Evolutionary conservation across 2,888 invertebrate genomes (phyloP).

Genomic region (Dyspetes luteomarginatus): DNA sequence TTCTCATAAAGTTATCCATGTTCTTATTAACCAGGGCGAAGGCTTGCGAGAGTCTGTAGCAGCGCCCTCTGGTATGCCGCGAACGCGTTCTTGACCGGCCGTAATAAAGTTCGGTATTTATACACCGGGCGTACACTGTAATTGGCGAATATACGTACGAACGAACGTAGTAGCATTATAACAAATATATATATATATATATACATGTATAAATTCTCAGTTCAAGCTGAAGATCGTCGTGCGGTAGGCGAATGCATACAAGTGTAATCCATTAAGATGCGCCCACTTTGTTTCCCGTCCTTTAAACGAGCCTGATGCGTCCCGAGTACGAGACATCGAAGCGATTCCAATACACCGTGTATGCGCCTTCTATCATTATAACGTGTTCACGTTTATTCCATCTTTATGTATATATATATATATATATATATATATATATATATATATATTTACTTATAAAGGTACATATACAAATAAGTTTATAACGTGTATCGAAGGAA

Average conservation of each 20-base stretch:
- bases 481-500: not conserved
- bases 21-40: slow-evolving; percentile 57
- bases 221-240: not conserved
- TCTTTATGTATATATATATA: no score
- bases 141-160: slow-evolving; percentile 72
- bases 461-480: no score
- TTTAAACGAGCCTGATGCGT: slow-evolving; percentile 47
- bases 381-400: not conserved
- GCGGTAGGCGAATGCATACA: slow-evolving; percentile 76
- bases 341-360: not conserved
- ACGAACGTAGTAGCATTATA: not conserved
- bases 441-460: no score
- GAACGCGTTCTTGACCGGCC: slow-evolving; percentile 10
- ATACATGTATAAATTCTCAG: not conserved
- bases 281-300: slow-evolving; percentile 73
- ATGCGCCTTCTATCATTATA: not conserved
- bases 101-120: slow-evolving; percentile 73
- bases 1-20: slow-evolving; percentile 40
- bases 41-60: slow-evolving; percentile 33
- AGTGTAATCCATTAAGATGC: slow-evolving; percentile 80
- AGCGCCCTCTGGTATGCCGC: slow-evolving; percentile 21
- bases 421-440: no score
- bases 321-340: not conserved
- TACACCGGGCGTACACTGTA: slow-evolving; percentile 74
- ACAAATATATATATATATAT: not conserved